Evolutionary conservation across 2,888 invertebrate species (phyloP), one percentile per base, ranked within the genome.

Genomic region (Drosophila infuscata): DNA sequence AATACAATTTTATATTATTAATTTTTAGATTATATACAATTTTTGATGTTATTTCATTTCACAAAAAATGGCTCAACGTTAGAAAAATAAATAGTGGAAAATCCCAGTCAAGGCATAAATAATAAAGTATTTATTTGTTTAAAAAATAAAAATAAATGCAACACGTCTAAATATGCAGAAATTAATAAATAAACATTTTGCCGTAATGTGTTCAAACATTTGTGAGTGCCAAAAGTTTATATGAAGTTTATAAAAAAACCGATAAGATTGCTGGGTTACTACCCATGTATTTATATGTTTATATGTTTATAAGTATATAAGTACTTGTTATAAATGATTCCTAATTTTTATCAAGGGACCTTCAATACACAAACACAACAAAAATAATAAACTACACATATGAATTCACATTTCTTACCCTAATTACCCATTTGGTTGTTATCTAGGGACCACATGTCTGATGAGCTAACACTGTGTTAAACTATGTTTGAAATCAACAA

Each of bases 231-330:
- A 8, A 2, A 15, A 2, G 20, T 15, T 15, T 0, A 46, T 15
- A 46, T 2, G 25, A 25, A 25, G 1, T 25, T 17, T 35, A 9
- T 35, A 81, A 59, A 32, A 60, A 49, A 52, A 15, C 25, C 51
- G 79, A 85, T 84, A 85, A 84, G 70, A 70, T 32, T 36, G 20
- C 30, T 8, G 54, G 35, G 52, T 73, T 73, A 57, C 67, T 72
- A 67, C 51, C 53, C 29, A 51, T 38, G 25, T 17, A 30, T 36
- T 25, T 15, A 9, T 12, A 33, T 20, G 38, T 9, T 17, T 15
- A 6, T 12, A 57, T 20, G 38, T 9, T 17, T 15, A 6, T 12
- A 57, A 2, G 33, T 20, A 9, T 25, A 9, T 17, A 29, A 49
- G 33, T 52, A 66, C 53, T 38, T 51, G 49, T 49, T 30, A 12